These are phyloP conservation scores for Apis dorsata DNA, from an alignment of 1,140 invertebrate genomes.

Conservation along the genomic window DNA sequence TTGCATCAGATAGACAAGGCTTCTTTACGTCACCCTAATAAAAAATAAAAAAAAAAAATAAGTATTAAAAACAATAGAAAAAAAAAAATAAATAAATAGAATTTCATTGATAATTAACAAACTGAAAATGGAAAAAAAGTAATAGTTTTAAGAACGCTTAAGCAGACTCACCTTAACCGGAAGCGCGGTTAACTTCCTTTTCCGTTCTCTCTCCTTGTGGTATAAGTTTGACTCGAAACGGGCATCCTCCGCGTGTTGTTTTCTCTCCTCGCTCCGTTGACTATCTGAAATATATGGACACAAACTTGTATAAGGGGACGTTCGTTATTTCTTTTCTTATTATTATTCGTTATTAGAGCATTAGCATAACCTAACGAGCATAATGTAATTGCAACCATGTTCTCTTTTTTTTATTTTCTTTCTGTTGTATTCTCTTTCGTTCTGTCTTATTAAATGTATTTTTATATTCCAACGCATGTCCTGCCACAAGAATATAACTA, in stretches of 20 bases:
- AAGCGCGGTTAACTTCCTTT: constrained; percentile 80
- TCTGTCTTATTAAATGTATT: neutral
- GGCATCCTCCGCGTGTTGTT: constrained; percentile 77
- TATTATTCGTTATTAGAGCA: constrained; percentile 76
- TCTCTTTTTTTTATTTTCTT: neutral
- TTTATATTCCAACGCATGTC: constrained; percentile 25
- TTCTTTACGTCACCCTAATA: constrained; percentile 72
- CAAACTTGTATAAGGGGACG: constrained; percentile 64
- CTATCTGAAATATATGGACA: constrained; percentile 79
- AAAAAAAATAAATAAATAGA: neutral
- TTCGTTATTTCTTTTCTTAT: constrained; percentile 70
- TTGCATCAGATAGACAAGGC: constrained; percentile 69
- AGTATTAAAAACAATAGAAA: neutral
- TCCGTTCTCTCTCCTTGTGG: constrained; percentile 79
- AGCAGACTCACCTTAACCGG: constrained; percentile 77
- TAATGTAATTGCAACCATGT: constrained; percentile 69
- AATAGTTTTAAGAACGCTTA: constrained; percentile 64
- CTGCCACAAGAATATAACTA: constrained; percentile 26
- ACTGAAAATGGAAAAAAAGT: constrained; percentile 53
- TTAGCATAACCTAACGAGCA: constrained; percentile 77
- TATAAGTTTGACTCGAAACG: constrained; percentile 74
- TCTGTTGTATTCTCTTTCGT: neutral
- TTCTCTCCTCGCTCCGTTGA: constrained; percentile 80
- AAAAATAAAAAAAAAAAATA: neutral
- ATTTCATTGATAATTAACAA: constrained; percentile 32